Evolutionary conservation across 2,797 vertebrate genomes (phyloP), one percentile per base, ranked within the genome.

Genomic region (Anguilla pacifica): DNA sequence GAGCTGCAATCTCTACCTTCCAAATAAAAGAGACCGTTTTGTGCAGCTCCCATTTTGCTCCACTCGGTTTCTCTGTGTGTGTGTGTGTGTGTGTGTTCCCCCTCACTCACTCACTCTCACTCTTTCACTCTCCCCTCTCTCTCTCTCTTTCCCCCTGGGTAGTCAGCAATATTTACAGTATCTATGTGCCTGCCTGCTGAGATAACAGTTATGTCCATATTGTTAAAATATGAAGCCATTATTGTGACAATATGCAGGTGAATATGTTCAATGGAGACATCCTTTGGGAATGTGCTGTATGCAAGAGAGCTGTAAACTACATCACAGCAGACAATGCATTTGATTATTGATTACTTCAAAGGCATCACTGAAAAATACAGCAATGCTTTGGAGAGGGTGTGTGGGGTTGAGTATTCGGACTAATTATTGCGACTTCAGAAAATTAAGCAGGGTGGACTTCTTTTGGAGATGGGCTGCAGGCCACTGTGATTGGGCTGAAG

Each of bases 1-100:
- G 93, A 94, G 84, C 93, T 95, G 94, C 93, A 95, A 94, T 95
- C 94, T 96, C 95, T 94, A 94, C 95, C 95, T 93, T 92, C 95
- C 91, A 93, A 93, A 95, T 93, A 95, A 96, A 95, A 94, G 93
- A 90, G 87, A n/a, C 90, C 0, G 91, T 91, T 95, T 95, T 92
- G 94, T 92, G 77, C 77, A 25, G 77, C 39, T n/a, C 6, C 31
- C 19, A 19, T 81, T 81, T 49, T 49, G 77, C 77, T 81, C 39
- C 46, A 81, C 77, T 81, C 49, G 77, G 39, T 81, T 81, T 81
- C 22, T 5, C 0, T 77, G 15, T 77, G 43, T 81, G 39, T 79
- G 35, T 46, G 17, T 79, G 17, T 49, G 6, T 49, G 17, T 25
- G 0, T 9, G 6, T 81, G 1, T 43, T n/a, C 79, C 77, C 84